Base-by-base conservation (phyloP, 2,797 vertebrate genomes). In the Halcyon leucocephala region DNA sequence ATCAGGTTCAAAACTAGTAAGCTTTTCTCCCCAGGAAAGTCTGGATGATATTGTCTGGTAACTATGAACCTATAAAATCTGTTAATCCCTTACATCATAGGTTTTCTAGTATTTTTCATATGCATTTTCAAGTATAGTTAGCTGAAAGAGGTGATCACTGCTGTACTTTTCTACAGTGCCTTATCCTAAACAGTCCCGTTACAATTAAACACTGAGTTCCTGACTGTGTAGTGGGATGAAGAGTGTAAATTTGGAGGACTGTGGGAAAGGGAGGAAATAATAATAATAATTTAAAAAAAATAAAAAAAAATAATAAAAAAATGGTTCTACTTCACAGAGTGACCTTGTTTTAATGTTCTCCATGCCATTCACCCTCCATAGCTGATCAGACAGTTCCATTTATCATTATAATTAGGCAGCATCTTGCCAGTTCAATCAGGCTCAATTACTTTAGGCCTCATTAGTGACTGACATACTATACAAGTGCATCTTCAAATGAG, bases 381-480 rank as follows among this genome's bases (percentile, higher is more conserved):
- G 98, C 96, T 97, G 98, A 98, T 98, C 98, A 98, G 96, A 97
- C 98, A 97, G 94, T 98, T 98, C 97, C 95, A 98, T 99, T 98
- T 98, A 98, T 99, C 98, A 99, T 98, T 98, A 97, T 99, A 99
- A 99, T 99, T 98, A 98, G 97, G 97, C 98, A 99, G 98, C 98
- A 97, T 97, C 97, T 98, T 98, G 98, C 98, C 98, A 98, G 98
- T 97, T 98, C 98, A 98, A 99, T 99, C 98, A 99, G 97, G 93
- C 97, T 98, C 98, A 98, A 98, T 98, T 98, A 98, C 98, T 98
- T 98, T 98, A 98, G 98, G 97, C 97, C 98, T 98, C 98, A 98
- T 99, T 98, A 98, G 97, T 98, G 98, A 98, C 97, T 98, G 98
- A 98, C 98, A 98, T 96, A 96, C 92, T 97, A 97, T 98, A 98